A percentile compares a stretch with the other conserved stretches of the same genome.
Evolutionary conservation across 92 coral and sea anemone species (phyloP).

Genomic region (Pocillopora meandrina): DNA sequence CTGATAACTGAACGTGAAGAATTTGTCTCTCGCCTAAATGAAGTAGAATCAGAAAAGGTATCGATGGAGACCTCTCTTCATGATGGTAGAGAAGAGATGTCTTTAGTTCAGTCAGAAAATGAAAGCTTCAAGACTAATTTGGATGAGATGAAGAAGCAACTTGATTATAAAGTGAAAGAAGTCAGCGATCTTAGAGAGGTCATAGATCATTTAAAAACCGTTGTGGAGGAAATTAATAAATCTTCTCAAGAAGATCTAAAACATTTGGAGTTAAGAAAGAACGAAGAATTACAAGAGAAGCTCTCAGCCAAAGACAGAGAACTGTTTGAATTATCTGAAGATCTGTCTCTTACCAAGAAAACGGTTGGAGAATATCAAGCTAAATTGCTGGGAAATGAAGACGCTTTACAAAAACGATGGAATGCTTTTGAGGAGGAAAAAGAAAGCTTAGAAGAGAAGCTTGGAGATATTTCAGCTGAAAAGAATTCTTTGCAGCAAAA

Average conservation of each 20-base stretch:
- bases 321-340: background rate
- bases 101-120: conserved; percentile 35
- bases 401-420: background rate
- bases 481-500: conserved; percentile 8
- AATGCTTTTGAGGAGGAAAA: conserved; percentile 44
- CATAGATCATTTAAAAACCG: conserved; percentile 32
- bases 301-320: conserved; percentile 20
- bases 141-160: conserved; percentile 6
- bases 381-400: conserved; percentile 20
- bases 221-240: conserved; percentile 25
- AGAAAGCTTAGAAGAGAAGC: background rate
- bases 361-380: conserved; percentile 13
- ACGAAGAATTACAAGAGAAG: conserved; percentile 7
- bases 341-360: background rate
- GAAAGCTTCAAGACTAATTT: conserved; percentile 7
- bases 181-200: conserved; percentile 32
- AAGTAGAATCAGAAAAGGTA: conserved; percentile 18
- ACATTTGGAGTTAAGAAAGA: conserved; percentile 4
- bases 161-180: conserved; percentile 18
- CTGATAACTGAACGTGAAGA: conserved; percentile 35
- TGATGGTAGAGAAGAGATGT: conserved; percentile 6
- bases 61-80: conserved; percentile 9
- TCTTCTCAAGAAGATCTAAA: conserved; percentile 10
- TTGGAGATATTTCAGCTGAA: conserved; percentile 9
- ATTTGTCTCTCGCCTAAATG: conserved; percentile 35